Conservation (phyloP, 1,140 invertebrate species). For the Cyrtorhinus lividipennis region DNA sequence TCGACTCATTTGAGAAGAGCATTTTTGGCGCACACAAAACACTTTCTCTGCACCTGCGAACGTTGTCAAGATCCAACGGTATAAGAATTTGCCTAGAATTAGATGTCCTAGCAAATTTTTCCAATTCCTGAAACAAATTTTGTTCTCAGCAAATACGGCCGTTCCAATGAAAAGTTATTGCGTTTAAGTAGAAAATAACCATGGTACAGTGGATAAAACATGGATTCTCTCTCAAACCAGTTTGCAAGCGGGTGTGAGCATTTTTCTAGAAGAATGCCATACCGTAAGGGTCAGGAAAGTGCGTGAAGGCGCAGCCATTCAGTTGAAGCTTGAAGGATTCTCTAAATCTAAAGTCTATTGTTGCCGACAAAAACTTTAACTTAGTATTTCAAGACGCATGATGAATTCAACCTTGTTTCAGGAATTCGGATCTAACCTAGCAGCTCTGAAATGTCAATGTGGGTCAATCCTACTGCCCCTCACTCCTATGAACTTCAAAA, state of each 20-base stretch:
- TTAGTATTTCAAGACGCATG: background rate
- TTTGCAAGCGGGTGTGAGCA: background rate
- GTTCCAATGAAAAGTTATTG: too few species aligned
- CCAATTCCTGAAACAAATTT: background rate
- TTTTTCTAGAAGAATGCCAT: background rate
- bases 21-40: constrained; percentile 52
- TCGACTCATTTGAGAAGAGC: constrained; percentile 46
- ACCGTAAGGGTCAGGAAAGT: background rate
- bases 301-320: background rate
- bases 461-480: constrained; percentile 31
- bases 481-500: constrained; percentile 30
- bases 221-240: too few species aligned
- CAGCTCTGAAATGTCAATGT: constrained; percentile 34
- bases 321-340: background rate
- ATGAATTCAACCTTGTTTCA: constrained; percentile 3
- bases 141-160: too few species aligned
- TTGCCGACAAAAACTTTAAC: background rate
- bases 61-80: constrained; percentile 54
- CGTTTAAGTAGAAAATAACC: too few species aligned
- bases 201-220: too few species aligned
- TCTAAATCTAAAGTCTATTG: background rate
- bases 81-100: background rate
- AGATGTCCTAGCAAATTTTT: background rate
- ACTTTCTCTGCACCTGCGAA: constrained; percentile 53
- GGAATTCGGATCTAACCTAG: constrained; percentile 34